Base-by-base conservation (phyloP, 2,888 invertebrate species). In the Mesochorus sp. region DNA sequence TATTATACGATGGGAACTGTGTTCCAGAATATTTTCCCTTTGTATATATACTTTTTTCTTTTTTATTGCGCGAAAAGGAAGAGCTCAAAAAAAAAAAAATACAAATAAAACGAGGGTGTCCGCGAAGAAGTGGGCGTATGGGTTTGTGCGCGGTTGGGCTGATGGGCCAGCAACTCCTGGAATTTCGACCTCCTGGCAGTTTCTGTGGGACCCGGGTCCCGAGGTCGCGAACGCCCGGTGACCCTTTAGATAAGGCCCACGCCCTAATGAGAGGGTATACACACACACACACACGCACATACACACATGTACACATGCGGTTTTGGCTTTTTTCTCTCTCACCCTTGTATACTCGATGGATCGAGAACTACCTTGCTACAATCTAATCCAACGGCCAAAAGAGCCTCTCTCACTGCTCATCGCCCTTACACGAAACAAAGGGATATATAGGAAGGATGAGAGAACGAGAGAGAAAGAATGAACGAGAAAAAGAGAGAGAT, bases 251-350 rank as follows among this genome's bases (percentile, higher is more conserved):
- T 90, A 90, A 90, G 88, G 84, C 88, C 88, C 90, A 90, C 90
- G 90, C 90, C 90, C 90, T 91, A 90, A 90, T 91, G 88, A 91
- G 89, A 88, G 90, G 90, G 88, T 91, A 90, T 85, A 84, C 84
- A 81, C 47, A 12, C 28, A 14, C 44, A 14, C 44, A 71, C 70
- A 47, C 26, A 39, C 53, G 61, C 49, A 61, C 24, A 26, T 47
- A 51, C 14, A 8, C 66, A 44, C 21, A 39, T 31, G 44, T 44
- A n/a, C 21, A n/a, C 24, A 37, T 24, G 17, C 26, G 14, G 26
- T 49, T 12, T 51, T 42, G 39, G 42, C 42, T 42, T 61, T 71
- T 34, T 24, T 72, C 64, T 71, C 72, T 42, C 47, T 66, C 17
- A 14, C 31, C 37, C 31, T 44, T 42, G 71, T 77, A 62, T 76